Percentiles rank a stretch among this genome's conserved stretches.
Conservation (phyloP, 2,113 vertebrate genomes). For the Gallinago paraguaiae region DNA sequence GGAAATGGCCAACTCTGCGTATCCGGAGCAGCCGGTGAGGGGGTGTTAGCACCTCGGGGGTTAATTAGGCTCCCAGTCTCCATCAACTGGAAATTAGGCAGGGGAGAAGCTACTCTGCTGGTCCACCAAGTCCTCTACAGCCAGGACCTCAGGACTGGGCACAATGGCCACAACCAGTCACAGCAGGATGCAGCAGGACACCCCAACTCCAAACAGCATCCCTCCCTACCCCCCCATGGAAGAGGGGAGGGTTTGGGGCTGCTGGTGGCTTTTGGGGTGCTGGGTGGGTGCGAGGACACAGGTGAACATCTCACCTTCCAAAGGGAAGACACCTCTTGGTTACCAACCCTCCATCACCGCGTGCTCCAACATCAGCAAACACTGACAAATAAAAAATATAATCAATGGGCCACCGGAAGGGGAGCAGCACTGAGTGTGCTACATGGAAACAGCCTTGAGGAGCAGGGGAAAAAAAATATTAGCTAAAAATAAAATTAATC, state of each 20-base stretch:
- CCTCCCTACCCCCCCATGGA: accelerated
- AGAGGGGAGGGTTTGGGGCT: not conserved
- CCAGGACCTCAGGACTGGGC: accelerated
- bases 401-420: not conserved
- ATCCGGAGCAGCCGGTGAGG: not conserved
- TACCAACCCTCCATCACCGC: accelerated
- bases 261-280: not conserved
- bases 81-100: not conserved
- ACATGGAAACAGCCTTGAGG: slow-evolving; percentile 19
- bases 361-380: not conserved
- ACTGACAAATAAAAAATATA: not conserved
- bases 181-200: accelerated
- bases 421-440: not conserved
- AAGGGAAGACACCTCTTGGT: accelerated
- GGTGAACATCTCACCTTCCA: accelerated
- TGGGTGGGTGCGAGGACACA: accelerated
- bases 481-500: slow-evolving; percentile 53
- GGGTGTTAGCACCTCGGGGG: accelerated
- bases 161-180: not conserved
- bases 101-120: not conserved
- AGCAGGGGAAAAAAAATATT: not conserved
- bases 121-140: not conserved
- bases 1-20: not conserved
- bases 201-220: not conserved
- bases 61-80: not conserved